Conservation (phyloP, 1,140 invertebrate genomes). For the Radopholus similis region DNA sequence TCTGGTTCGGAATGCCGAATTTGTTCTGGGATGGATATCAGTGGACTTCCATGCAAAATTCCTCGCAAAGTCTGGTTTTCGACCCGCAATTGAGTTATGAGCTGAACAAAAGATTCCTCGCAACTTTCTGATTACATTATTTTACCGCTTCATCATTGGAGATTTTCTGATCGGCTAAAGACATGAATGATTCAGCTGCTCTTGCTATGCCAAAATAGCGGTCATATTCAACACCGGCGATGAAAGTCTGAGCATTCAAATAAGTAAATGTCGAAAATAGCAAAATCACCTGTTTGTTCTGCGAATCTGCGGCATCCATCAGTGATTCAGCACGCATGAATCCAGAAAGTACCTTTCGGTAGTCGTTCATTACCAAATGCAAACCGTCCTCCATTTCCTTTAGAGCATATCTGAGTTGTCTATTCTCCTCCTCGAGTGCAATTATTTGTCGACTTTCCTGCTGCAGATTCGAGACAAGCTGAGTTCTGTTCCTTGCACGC, state of each 20-base stretch:
- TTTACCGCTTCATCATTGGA: conserved; percentile 1
- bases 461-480: conserved; percentile 23
- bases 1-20: no score
- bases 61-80: conserved; percentile 17
- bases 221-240: conserved; percentile 4
- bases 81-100: conserved; percentile 12
- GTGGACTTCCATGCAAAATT: conserved; percentile 4
- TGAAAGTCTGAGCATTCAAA: conserved; percentile 7
- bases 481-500: conserved; percentile 25
- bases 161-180: conserved; percentile 12
- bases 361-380: conserved; percentile 31
- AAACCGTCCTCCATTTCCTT: conserved; percentile 25
- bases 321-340: conserved; percentile 21
- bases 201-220: conserved; percentile 7
- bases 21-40: no score
- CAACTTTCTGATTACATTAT: neutral
- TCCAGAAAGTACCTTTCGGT: conserved; percentile 20
- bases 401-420: conserved; percentile 19
- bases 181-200: conserved; percentile 3
- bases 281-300: conserved; percentile 10
- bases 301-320: conserved; percentile 1
- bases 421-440: conserved; percentile 29
- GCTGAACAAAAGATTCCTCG: conserved; percentile 13
- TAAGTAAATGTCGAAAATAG: neutral
- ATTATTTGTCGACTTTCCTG: conserved; percentile 36